Conservation (phyloP, 2,888 invertebrate species). For the Odontomyia ornata region DNA sequence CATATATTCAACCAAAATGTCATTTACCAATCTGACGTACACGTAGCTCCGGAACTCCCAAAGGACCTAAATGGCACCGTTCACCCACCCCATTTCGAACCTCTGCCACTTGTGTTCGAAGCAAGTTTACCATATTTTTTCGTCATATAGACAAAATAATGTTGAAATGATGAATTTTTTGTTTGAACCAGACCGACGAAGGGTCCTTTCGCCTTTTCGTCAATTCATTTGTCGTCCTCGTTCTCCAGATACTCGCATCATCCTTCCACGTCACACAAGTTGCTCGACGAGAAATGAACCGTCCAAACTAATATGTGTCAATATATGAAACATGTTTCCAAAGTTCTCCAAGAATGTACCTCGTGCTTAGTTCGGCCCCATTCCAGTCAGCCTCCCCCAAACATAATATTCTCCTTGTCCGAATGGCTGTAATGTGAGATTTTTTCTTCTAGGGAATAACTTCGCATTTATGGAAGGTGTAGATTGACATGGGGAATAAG, state of each 20-base stretch:
- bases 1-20: conserved; percentile 41
- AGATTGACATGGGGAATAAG: conserved; percentile 42
- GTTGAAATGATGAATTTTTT: conserved; percentile 35
- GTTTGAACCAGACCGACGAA: not conserved
- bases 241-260: not conserved
- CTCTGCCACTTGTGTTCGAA: not conserved
- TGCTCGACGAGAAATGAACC: conserved; percentile 38
- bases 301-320: conserved; percentile 48
- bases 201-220: not conserved
- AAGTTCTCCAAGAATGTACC: not conserved
- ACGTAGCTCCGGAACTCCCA: conserved; percentile 26
- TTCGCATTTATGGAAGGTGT: conserved; percentile 41
- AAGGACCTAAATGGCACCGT: conserved; percentile 27
- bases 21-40: conserved; percentile 42
- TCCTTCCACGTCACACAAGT: not conserved
- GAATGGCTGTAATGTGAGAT: conserved; percentile 39
- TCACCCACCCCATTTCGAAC: not conserved
- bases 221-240: not conserved
- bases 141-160: conserved; percentile 40
- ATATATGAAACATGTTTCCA: conserved; percentile 49
- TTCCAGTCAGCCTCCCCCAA: not conserved
- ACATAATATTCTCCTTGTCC: conserved; percentile 26
- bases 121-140: conserved; percentile 37
- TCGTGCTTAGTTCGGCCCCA: not conserved
- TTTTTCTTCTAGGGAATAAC: not conserved